A percentile compares a stretch with the other conserved stretches of the same genome.
Evolutionary conservation across 1,140 invertebrate genomes (phyloP).

Genomic region (Acromyrmex charruanus): DNA sequence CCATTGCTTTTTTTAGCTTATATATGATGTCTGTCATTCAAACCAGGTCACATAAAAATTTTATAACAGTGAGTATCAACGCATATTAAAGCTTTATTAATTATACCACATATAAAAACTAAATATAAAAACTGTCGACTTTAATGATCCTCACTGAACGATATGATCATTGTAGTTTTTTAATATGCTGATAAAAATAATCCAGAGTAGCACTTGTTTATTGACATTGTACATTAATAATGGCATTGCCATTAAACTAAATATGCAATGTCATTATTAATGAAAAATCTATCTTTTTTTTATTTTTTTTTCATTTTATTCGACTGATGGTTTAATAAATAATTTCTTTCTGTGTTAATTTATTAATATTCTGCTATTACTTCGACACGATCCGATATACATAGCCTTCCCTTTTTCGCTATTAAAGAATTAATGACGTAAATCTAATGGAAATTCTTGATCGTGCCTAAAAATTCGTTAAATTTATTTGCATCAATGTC

Average conservation of each 20-base stretch:
- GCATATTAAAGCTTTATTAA: conserved; percentile 15
- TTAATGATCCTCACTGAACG: not conserved
- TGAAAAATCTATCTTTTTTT: not conserved
- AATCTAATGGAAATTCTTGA: not conserved
- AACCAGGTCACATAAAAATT: conserved; percentile 3
- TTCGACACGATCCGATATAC: not conserved
- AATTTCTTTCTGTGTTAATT: not conserved
- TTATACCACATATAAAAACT: not conserved
- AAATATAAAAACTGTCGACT: not conserved
- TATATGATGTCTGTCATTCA: conserved; percentile 4
- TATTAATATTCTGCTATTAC: not conserved
- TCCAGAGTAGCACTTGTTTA: not conserved
- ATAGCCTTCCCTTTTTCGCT: not conserved
- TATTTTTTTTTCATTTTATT: not conserved
- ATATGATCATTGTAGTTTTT: conserved; percentile 6
- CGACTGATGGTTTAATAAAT: not conserved
- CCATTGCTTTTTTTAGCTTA: not conserved
- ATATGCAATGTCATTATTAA: not conserved
- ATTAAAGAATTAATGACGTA: not conserved
- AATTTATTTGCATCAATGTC: not conserved
- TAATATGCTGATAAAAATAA: not conserved
- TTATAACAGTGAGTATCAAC: not conserved
- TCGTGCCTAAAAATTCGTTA: not conserved
- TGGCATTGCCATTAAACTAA: not conserved
- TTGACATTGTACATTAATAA: not conserved